Evolutionary conservation across 2,113 vertebrate genomes (phyloP).

Genomic region (Sinocyclocheilus grahami): DNA sequence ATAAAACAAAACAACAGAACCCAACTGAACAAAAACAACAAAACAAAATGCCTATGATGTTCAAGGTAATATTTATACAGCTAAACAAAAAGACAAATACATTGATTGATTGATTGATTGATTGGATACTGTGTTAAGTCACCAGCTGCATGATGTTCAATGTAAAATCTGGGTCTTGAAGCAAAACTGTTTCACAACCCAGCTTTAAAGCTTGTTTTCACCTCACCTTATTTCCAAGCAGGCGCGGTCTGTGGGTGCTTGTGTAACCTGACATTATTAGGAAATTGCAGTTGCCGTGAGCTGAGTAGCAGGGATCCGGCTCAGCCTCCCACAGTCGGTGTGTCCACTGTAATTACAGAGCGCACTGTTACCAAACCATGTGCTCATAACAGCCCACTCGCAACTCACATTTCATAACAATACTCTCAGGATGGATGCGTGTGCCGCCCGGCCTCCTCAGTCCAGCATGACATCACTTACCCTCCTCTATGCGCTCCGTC

Average conservation of each 20-base stretch:
- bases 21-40: too few relatives aligned
- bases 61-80: not conserved
- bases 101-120: too few relatives aligned
- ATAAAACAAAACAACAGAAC: too few relatives aligned
- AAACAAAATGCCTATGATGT: not conserved
- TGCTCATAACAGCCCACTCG: slow-evolving; percentile 24
- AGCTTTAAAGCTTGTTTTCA: slow-evolving; percentile 43
- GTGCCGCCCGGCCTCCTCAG: not conserved
- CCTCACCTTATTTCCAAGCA: slow-evolving; percentile 30
- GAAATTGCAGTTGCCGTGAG: slow-evolving; percentile 44
- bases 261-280: slow-evolving; percentile 52
- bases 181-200: not conserved
- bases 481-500: not conserved
- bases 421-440: not conserved
- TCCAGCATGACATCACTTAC: not conserved
- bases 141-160: not conserved
- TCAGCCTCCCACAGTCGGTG: slow-evolving; percentile 37
- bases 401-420: slow-evolving; percentile 31
- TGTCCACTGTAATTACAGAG: slow-evolving; percentile 44
- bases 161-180: not conserved
- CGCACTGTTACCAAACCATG: slow-evolving; percentile 21
- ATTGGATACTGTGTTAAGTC: not conserved
- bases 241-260: slow-evolving; percentile 2
- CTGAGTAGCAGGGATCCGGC: slow-evolving; percentile 20
- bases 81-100: not conserved